Conservation (phyloP, 2,888 invertebrate genomes). For the Aphodius sticticus region DNA sequence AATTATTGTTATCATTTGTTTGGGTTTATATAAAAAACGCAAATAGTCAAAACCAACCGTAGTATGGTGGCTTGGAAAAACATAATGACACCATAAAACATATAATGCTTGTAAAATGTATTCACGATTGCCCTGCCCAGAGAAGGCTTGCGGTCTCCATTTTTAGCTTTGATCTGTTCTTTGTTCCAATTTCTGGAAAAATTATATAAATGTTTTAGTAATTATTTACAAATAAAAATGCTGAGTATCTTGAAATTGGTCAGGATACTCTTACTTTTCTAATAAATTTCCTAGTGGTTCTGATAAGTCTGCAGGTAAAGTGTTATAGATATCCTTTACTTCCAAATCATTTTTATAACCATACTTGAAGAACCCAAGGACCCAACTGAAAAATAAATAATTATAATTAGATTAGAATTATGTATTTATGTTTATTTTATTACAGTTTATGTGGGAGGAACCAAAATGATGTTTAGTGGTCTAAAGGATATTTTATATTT, state of each 20-base stretch:
- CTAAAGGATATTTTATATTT: too few relatives aligned
- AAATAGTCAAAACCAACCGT: background rate
- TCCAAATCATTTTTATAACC: constrained; percentile 71
- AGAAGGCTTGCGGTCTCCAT: constrained; percentile 65
- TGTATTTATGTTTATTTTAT: background rate
- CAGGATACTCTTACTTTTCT: constrained; percentile 60
- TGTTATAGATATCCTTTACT: constrained; percentile 71
- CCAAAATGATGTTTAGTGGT: too few relatives aligned
- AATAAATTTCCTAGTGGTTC: constrained; percentile 71
- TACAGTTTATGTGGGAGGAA: too few relatives aligned
- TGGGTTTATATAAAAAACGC: constrained; percentile 23
- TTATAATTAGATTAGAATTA: background rate
- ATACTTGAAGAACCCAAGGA: constrained; percentile 69
- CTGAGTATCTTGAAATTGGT: background rate
- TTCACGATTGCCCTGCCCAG: constrained; percentile 67
- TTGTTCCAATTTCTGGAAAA: constrained; percentile 66
- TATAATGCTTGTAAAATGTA: constrained; percentile 69
- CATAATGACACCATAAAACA: constrained; percentile 67
- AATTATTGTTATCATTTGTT: constrained; percentile 21
- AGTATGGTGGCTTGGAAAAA: constrained; percentile 65
- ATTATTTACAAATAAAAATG: constrained; percentile 30
- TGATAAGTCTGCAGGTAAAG: constrained; percentile 69
- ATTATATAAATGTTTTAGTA: background rate
- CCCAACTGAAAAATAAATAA: constrained; percentile 67
- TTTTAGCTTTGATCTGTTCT: constrained; percentile 64